Evolutionary conservation across 37 sponge, comb jelly and placozoan genomes (phyloP), one percentile per base, ranked within the genome.

Genomic region (Theonella swinhoei): DNA sequence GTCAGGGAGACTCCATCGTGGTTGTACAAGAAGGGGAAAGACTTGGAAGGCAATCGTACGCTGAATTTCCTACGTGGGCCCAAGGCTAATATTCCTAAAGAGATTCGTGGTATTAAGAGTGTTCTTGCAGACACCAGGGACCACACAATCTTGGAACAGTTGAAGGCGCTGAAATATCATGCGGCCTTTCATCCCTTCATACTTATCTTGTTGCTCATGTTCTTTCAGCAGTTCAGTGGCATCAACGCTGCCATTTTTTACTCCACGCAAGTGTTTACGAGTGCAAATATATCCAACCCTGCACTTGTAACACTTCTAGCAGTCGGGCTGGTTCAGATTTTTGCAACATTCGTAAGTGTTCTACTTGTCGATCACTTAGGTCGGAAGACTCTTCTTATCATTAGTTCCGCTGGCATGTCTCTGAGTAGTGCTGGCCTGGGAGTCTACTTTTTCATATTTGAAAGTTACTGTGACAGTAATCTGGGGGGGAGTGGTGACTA

Each of bases 191-290:
- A 81, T 1, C 80, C 89, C 11, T 64, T 91, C 28, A 24, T 81
- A 8, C 42, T 91, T 2, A 84, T 77, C 0, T 39, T 87, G 8
- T 43, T 80, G 4, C 41, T 94, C 28, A 88, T 91, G 89, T 67
- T 82, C 61, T 93, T 96, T 35, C 94, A 91, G 69, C 94, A 88
- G 87, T 79, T 90, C 24, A 75, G 78, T 61, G 96, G 96, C 41
- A 88, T 96, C 40, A 90, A 90, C 78, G 91, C 89, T 0, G 85
- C 95, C 25, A 42, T 84, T 0, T 93, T 91, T 65, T 93, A 70
- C 69, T 70, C 92, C 17, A 72, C 83, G 19, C 60, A 65, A 1
- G 86, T 96, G 41, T 81, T 91, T n/a, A 7, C 63, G 0, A 19
- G 70, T 0, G 83, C 84, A 59, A 80, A 77, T 0, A 20, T 79